Conservation (phyloP, 2,888 invertebrate genomes). For the Eupithecia inturbata region DNA sequence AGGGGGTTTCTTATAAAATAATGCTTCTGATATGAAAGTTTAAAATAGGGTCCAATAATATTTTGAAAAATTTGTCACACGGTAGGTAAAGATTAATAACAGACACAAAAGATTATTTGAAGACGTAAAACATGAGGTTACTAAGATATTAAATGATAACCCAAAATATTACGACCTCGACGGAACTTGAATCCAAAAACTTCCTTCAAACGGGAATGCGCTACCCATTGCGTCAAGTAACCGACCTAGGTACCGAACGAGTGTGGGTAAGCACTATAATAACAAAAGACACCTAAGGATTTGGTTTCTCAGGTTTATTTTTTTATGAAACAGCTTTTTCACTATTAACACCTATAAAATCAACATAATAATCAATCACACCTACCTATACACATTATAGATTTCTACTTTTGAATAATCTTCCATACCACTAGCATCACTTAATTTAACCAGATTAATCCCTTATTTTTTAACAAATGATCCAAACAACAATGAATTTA, state of each 20-base stretch:
- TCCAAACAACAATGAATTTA: conserved; percentile 43
- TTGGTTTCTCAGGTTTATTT: no score
- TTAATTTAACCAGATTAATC: conserved; percentile 29
- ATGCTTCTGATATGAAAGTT: conserved; percentile 17
- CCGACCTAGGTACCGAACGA: background rate
- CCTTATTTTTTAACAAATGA: conserved; percentile 33
- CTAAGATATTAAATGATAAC: background rate
- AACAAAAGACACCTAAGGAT: background rate
- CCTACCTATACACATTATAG: background rate
- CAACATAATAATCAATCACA: background rate
- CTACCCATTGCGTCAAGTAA: background rate
- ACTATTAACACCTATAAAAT: background rate
- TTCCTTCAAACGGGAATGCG: background rate
- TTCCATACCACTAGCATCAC: background rate
- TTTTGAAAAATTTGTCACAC: conserved; percentile 27
- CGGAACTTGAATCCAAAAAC: background rate
- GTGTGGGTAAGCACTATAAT: background rate
- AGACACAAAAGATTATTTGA: background rate
- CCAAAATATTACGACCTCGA: background rate
- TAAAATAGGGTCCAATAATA: conserved; percentile 2
- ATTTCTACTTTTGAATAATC: background rate
- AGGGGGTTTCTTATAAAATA: conserved; percentile 26
- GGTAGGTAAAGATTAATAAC: conserved; percentile 2
- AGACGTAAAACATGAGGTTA: background rate
- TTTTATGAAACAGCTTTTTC: background rate